Evolutionary conservation across 2,888 invertebrate genomes (phyloP).

Genomic region (Ophion slaviceki): DNA sequence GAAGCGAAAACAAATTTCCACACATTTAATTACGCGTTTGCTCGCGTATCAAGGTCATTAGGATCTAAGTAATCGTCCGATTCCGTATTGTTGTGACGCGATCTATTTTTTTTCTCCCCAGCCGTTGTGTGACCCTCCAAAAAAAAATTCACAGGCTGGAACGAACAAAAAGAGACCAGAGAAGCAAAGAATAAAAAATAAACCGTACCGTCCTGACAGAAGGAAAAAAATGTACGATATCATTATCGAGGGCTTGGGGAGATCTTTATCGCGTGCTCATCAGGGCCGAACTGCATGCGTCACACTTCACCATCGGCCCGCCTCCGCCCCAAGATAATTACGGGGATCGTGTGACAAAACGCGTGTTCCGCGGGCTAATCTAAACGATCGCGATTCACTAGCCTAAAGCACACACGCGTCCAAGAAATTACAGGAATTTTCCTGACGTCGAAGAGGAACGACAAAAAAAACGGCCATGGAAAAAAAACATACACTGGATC

Average conservation of each 20-base stretch:
- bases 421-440: slow-evolving; percentile 29
- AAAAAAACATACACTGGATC: not conserved
- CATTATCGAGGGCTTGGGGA: slow-evolving; percentile 27
- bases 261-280: slow-evolving; percentile 48
- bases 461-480: not conserved
- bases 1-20: not conserved
- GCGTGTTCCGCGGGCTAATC: slow-evolving; percentile 25
- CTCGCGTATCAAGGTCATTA: slow-evolving; percentile 42
- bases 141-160: not conserved
- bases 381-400: slow-evolving; percentile 40
- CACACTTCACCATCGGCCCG: slow-evolving; percentile 22
- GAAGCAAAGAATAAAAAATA: not conserved
- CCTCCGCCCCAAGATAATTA: slow-evolving; percentile 30
- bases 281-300: slow-evolving; percentile 44
- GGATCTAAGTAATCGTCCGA: slow-evolving; percentile 21
- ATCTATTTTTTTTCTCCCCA: not conserved
- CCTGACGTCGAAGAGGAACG: not conserved
- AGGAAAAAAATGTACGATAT: slow-evolving; percentile 16
- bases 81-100: not conserved
- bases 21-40: slow-evolving; percentile 22
- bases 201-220: not conserved
- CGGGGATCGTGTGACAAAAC: slow-evolving; percentile 43
- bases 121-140: too few relatives aligned
- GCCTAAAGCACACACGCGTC: not conserved
- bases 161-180: not conserved